Evolutionary conservation across 2,113 vertebrate species (phyloP), one percentile per base, ranked within the genome.

Genomic region (Cinclus cinclus): DNA sequence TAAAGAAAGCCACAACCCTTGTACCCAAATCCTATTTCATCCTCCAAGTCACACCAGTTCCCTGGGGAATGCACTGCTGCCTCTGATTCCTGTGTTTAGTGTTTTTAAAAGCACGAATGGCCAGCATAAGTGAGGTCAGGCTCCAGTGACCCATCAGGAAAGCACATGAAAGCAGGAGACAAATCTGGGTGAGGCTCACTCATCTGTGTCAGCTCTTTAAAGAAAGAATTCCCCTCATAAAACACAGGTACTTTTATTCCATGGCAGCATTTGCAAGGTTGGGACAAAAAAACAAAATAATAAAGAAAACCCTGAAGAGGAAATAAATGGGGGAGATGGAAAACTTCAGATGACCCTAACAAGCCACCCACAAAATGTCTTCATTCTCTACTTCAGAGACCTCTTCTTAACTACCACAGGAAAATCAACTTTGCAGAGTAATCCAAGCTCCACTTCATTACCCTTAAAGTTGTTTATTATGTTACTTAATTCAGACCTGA

Each of bases 181-280:
- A 95, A 90, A 86, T 77, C 92, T 77, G 75, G 23, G 87, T 62
- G 77, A 95, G 63, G 83, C 63, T 94, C 89, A 74, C 63, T 91
- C 89, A 89, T 76, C 91, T 83, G 67, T 59, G 47, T 33, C 50
- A 85, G 49, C 58, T 47, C 59, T 65, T 39, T 41, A 46, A 79
- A 79, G 71, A 75, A 84, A 87, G 50, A 71, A 77, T 67, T 94
- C n/a, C 63, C 59, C 55, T 85, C 63, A 78, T 65, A 90, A 87
- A 87, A 91, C 59, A 87, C 59, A 39, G 46, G n/a, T 58, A 28
- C 24, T 46, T 91, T 58, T 39, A 71, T 59, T 90, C 78, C 55
- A 21, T 4, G 47, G 90, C 15, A 70, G 30, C 64, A 55, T 74
- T 67, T 63, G 30, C 47, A 70, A 64, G 39, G 59, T 13, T 78